Base-by-base conservation (phyloP, 2,888 invertebrate genomes). In the Epirrita christyi region DNA sequence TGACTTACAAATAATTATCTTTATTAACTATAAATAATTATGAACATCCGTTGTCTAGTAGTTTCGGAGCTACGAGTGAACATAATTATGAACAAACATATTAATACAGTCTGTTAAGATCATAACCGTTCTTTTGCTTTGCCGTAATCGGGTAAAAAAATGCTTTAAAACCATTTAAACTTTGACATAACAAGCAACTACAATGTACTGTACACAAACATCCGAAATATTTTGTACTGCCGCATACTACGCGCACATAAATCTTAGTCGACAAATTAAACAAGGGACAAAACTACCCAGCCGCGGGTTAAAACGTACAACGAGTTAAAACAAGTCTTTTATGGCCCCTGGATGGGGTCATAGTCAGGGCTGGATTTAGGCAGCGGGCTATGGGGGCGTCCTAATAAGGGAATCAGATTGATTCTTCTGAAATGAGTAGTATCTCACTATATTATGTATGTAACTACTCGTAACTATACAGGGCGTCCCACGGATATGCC, bases 291-390 rank as follows among this genome's bases (percentile, higher is more conserved):
- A 66, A 66, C 66, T 66, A 66, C 38, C 56, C 29, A 51, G 59
- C 61, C 62, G 46, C 51, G 49, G 62, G 59, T 56, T 62, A 57
- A 64, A 68, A 63, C 55, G 58, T 59, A 58, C 58, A 67, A 61
- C 57, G 56, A 55, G 61, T 64, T 59, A 48, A 61, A 61, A 67
- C 68, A 63, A 60, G 59, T 46, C 60, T 61, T 65, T 67, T 67
- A 68, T 61, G 28, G 9, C 62, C 58, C 55, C 42, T 43, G 32
- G 37, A 51, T 59, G 40, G 55, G 50, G 51, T 45, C 36, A 37
- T 10, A 28, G 29, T 36, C 9, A 27, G 27, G 46, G 34, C 0
- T 9, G 51, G 47, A 55, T 3, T 47, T 2, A 59, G 55, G 47
- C 4, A 21, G n/a, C 14, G 13, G 14, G n/a, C n/a, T 9, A 11